Evolutionary conservation across 2,797 vertebrate genomes (phyloP).

Genomic region (Poeciliopsis presidionis): DNA sequence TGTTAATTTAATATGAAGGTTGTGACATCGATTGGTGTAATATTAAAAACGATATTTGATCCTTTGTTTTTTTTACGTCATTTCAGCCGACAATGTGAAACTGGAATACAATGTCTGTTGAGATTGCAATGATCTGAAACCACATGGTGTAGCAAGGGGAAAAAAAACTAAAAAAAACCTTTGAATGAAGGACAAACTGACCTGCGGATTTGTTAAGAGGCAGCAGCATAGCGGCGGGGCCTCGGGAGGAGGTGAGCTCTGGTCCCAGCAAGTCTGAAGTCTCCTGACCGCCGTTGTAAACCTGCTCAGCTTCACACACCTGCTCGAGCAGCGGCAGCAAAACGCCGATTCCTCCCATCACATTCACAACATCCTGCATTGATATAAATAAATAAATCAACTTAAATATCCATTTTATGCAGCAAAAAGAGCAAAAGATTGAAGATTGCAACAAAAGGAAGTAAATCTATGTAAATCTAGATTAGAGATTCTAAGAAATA

Average conservation of each 20-base stretch:
- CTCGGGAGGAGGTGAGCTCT: slow-evolving; percentile 88
- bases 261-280: slow-evolving; percentile 90
- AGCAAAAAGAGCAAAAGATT: background rate
- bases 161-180: background rate
- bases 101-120: background rate
- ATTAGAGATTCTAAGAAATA: background rate
- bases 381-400: background rate
- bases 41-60: background rate
- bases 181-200: slow-evolving; percentile 55
- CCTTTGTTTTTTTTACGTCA: background rate
- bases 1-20: too few species aligned
- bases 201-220: slow-evolving; percentile 89
- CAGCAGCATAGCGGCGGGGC: slow-evolving; percentile 86
- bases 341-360: slow-evolving; percentile 90
- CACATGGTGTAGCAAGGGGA: background rate
- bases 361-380: slow-evolving; percentile 91
- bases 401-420: background rate
- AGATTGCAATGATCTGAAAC: background rate
- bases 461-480: background rate
- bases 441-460: background rate
- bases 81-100: background rate
- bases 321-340: slow-evolving; percentile 91
- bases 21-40: background rate
- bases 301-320: slow-evolving; percentile 84
- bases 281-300: slow-evolving; percentile 80